Evolutionary conservation across 2,797 vertebrate species (phyloP).

Genomic region (Holocentrus rufus): DNA sequence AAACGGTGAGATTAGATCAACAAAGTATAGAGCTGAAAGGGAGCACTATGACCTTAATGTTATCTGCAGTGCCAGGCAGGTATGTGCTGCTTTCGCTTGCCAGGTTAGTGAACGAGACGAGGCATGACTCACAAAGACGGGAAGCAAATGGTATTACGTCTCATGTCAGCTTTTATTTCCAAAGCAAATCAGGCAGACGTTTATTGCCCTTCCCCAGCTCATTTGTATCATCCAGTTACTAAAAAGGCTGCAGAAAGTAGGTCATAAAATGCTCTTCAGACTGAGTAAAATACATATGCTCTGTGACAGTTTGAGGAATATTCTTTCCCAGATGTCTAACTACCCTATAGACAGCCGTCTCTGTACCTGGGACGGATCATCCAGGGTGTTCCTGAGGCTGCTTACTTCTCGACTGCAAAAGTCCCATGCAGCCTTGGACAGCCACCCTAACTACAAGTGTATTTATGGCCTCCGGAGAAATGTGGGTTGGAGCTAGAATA

Average conservation of each 20-base stretch:
- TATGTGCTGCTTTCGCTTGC: conserved; percentile 60
- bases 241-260: conserved; percentile 37
- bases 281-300: conserved; percentile 9
- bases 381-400: conserved; percentile 17
- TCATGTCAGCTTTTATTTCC: conserved; percentile 60
- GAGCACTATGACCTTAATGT: conserved; percentile 38
- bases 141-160: conserved; percentile 50
- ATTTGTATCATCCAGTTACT: conserved; percentile 32
- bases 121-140: conserved; percentile 66
- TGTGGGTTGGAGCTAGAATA: conserved; percentile 46
- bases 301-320: conserved; percentile 14
- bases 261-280: conserved; percentile 19
- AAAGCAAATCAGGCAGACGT: conserved; percentile 56
- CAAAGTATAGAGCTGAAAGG: conserved; percentile 47
- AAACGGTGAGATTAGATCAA: conserved; percentile 39
- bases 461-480: conserved; percentile 51
- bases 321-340: conserved; percentile 23
- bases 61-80: conserved; percentile 57
- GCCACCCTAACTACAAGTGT: conserved; percentile 39
- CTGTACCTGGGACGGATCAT: conserved; percentile 34
- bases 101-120: conserved; percentile 64
- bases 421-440: conserved; percentile 32
- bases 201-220: conserved; percentile 36
- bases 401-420: conserved; percentile 11
- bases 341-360: conserved; percentile 1